Evolutionary conservation across 2,888 invertebrate species (phyloP).

Genomic region (Drosophila ezoana): DNA sequence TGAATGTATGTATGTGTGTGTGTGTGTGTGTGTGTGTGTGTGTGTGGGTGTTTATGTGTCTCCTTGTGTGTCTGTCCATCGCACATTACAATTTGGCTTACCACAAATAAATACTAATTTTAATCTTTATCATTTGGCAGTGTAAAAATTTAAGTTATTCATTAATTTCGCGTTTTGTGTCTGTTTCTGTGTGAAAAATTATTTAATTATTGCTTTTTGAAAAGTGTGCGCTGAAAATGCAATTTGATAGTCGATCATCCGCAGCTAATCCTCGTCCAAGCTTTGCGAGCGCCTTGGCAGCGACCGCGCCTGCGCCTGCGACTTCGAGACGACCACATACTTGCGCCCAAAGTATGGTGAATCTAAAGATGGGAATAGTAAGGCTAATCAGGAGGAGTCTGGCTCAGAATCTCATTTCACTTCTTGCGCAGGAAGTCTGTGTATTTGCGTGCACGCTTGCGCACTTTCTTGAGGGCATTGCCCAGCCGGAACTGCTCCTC

Average conservation of each 20-base stretch:
- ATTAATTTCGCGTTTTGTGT: conserved; percentile 39
- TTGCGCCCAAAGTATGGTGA: conserved; percentile 82
- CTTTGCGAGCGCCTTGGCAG: conserved; percentile 66
- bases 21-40: too few relatives aligned
- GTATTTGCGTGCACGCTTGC: conserved; percentile 85
- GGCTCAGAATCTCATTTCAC: conserved; percentile 54
- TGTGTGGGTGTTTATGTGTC: conserved; percentile 20
- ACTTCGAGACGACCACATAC: conserved; percentile 80
- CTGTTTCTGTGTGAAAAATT: conserved; percentile 40
- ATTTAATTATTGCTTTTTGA: conserved; percentile 68
- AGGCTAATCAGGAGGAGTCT: conserved; percentile 36
- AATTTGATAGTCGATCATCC: conserved; percentile 16
- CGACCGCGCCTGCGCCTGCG: conserved; percentile 37
- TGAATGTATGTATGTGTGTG: conserved; percentile 25
- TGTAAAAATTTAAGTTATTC: conserved; percentile 72
- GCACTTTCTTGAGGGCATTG: conserved; percentile 83
- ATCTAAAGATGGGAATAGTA: conserved; percentile 59
- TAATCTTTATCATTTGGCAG: conserved; percentile 74
- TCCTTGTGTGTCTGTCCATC: conserved; percentile 38
- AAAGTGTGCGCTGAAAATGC: conserved; percentile 48
- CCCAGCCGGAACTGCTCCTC: conserved; percentile 83
- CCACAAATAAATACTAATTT: conserved; percentile 58
- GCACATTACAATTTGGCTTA: conserved; percentile 63
- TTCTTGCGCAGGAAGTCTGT: conserved; percentile 84
- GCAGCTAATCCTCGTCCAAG: conserved; percentile 69